Conservation (phyloP, 2,888 invertebrate species). For the Proisotoma minuta region DNA sequence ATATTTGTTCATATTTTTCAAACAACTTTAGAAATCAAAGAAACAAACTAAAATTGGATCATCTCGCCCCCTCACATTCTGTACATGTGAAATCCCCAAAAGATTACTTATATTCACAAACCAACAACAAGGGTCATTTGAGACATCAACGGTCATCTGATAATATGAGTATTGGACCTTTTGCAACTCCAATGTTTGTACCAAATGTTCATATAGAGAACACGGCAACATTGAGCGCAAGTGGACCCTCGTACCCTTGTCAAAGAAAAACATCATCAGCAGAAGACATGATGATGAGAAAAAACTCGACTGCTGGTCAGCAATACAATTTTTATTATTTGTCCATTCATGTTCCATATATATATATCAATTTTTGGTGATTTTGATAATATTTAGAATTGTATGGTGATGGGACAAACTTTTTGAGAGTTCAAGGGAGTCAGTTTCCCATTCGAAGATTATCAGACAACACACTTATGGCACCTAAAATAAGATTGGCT, state of each 20-base stretch:
- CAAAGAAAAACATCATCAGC: slow-evolving; percentile 85
- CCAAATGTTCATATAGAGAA: slow-evolving; percentile 72
- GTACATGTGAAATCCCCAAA: slow-evolving; percentile 16
- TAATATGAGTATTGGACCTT: slow-evolving; percentile 73
- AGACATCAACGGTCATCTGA: slow-evolving; percentile 70
- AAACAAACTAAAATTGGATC: slow-evolving; percentile 81
- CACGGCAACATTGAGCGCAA: slow-evolving; percentile 19
- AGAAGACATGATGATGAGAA: slow-evolving; percentile 78
- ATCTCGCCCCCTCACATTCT: slow-evolving; percentile 57
- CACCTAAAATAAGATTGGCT: slow-evolving; percentile 80
- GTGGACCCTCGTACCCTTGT: slow-evolving; percentile 14
- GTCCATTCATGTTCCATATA: not conserved
- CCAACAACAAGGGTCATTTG: slow-evolving; percentile 24
- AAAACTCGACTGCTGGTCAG: slow-evolving; percentile 70
- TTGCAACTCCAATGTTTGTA: slow-evolving; percentile 70
- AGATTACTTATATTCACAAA: slow-evolving; percentile 22
- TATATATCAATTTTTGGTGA: not conserved
- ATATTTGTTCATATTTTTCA: no score
- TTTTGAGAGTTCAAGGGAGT: slow-evolving; percentile 71
- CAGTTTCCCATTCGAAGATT: slow-evolving; percentile 75
- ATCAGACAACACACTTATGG: slow-evolving; percentile 87
- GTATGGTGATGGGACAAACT: slow-evolving; percentile 56
- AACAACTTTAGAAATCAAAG: slow-evolving; percentile 83
- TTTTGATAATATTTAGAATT: slow-evolving; percentile 18
- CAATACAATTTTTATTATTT: not conserved